phyloP scores from a whole-genome alignment of 2,888 invertebrate species.

The Chelonus formosanus region DNA sequence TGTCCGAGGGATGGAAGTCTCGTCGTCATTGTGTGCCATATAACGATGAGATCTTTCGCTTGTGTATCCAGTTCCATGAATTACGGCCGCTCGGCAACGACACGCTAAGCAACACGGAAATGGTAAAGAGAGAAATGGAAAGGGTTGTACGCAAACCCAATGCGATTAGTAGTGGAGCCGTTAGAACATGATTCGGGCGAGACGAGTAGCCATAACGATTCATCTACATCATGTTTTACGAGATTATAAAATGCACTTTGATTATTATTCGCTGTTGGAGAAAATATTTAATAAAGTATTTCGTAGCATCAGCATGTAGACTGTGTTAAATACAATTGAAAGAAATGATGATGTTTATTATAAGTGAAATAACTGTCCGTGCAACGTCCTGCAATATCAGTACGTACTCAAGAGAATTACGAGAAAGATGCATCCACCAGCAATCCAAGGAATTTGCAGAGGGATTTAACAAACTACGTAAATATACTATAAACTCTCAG shows the following conservation, averaged over 20 bases:
- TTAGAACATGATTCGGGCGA: slow-evolving; percentile 27
- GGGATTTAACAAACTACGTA: not conserved
- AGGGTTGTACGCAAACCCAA: slow-evolving; percentile 28
- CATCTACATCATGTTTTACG: slow-evolving; percentile 19
- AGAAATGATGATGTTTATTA: not conserved
- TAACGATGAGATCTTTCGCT: slow-evolving; percentile 40
- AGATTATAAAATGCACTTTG: slow-evolving; percentile 8
- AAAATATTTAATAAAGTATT: too few species aligned
- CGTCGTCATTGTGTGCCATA: slow-evolving; percentile 1
- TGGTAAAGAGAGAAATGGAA: slow-evolving; percentile 26
- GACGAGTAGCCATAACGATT: slow-evolving; percentile 26
- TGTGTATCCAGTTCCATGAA: slow-evolving; percentile 37
- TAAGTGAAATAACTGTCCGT: too few species aligned
- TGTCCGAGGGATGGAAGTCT: slow-evolving; percentile 26
- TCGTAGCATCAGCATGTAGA: too few species aligned
- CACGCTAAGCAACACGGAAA: slow-evolving; percentile 35
- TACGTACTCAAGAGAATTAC: slow-evolving; percentile 12
- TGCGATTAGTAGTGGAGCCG: slow-evolving; percentile 30
- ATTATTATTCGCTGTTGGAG: not conserved
- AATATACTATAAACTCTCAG: not conserved
- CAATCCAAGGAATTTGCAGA: slow-evolving; percentile 18
- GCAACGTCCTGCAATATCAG: too few species aligned
- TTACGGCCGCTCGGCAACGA: slow-evolving; percentile 35
- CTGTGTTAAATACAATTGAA: not conserved
- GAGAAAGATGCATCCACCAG: slow-evolving; percentile 14